phyloP scores from a whole-genome alignment of 2,113 vertebrate genomes.

The Empidonax alnorum region DNA sequence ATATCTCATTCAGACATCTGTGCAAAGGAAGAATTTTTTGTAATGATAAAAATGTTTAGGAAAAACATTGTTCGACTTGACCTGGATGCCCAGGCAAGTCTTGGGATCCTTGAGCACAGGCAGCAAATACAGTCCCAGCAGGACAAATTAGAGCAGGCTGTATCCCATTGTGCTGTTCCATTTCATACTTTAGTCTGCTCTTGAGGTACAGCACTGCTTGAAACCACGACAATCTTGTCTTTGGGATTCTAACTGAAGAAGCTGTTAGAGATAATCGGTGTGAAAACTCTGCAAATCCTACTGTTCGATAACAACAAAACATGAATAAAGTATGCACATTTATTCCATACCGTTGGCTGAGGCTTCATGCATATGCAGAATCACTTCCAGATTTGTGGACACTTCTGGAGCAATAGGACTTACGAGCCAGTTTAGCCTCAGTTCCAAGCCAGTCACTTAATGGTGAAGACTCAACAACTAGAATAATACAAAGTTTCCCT shows the following conservation, averaged over 20 bases:
- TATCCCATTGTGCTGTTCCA: not conserved
- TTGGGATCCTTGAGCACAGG: too few relatives aligned
- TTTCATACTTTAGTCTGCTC: rapidly evolving
- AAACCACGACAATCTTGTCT: rapidly evolving
- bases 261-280: not conserved
- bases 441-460: not conserved
- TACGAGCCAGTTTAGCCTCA: not conserved
- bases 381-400: not conserved
- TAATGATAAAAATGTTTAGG: not conserved
- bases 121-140: not conserved
- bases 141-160: not conserved
- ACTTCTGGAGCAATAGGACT: not conserved
- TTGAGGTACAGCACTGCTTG: not conserved
- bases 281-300: not conserved
- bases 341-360: not conserved
- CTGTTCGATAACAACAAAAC: not conserved
- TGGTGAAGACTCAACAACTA: not conserved
- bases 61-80: rapidly evolving
- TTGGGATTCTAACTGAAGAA: not conserved
- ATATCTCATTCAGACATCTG: rapidly evolving
- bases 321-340: too few relatives aligned
- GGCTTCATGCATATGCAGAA: not conserved
- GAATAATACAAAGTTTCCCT: not conserved
- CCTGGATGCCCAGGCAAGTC: not conserved
- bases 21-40: not conserved